Evolutionary conservation across 2,113 vertebrate genomes (phyloP).

Genomic region (Megaleporinus macrocephalus): DNA sequence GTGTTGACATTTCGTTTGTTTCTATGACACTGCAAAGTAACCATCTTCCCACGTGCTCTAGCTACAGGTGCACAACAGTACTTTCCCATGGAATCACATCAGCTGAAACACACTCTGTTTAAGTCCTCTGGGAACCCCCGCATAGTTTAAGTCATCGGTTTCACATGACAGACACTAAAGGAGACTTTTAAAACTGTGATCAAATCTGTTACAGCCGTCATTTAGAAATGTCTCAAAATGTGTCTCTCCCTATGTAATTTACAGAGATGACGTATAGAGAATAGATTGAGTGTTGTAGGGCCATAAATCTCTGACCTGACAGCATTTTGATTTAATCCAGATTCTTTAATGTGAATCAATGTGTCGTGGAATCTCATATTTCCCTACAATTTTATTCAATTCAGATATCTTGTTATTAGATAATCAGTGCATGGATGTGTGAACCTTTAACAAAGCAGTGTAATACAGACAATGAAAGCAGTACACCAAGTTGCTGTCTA

Average conservation of each 20-base stretch:
- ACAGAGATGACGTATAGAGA: too few species aligned
- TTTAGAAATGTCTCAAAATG: neutral
- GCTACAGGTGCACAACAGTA: conserved; percentile 33
- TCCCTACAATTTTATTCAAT: too few species aligned
- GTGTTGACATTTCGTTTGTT: neutral
- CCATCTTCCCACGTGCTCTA: conserved; percentile 1
- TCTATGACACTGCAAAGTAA: conserved; percentile 11
- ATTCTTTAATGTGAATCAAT: too few species aligned
- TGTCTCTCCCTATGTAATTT: too few species aligned
- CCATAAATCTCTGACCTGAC: too few species aligned
- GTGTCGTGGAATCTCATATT: too few species aligned
- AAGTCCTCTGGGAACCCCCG: conserved; percentile 39
- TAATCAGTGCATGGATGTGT: neutral
- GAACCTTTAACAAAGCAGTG: neutral
- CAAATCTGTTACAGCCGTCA: neutral
- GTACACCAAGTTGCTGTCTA: neutral
- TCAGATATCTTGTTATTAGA: too few species aligned
- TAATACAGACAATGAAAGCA: neutral
- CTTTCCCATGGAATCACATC: conserved; percentile 36
- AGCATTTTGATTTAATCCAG: too few species aligned
- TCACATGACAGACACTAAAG: neutral
- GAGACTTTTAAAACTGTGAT: neutral
- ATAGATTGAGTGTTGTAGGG: too few species aligned
- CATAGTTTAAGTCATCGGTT: conserved; percentile 28
- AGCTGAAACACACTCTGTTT: conserved; percentile 38